A percentile compares a stretch with the other conserved stretches of the same genome.
phyloP scores from a whole-genome alignment of 1,140 invertebrate genomes.

The Drosophila orena region DNA sequence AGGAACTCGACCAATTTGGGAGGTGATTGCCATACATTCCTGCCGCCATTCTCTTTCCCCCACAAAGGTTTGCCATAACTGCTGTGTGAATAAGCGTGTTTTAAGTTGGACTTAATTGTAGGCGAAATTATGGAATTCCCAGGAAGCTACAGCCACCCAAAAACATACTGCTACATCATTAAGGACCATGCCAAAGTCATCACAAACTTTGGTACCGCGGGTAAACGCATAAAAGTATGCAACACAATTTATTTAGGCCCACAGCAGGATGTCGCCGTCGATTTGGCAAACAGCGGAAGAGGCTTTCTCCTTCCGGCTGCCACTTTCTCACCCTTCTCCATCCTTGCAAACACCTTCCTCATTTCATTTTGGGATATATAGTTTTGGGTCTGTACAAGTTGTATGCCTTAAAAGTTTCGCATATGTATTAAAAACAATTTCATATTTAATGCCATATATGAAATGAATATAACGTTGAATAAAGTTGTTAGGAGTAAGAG shows the following conservation, averaged over 20 bases:
- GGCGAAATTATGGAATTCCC: conserved; percentile 7
- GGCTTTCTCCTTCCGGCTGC: conserved; percentile 6
- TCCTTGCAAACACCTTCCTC: neutral
- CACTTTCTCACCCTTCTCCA: neutral
- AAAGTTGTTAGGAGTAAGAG: too few relatives aligned
- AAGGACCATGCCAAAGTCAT: conserved; percentile 53
- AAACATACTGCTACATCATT: conserved; percentile 47
- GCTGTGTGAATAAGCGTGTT: neutral
- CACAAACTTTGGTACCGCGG: conserved; percentile 15
- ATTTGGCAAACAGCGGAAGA: conserved; percentile 66
- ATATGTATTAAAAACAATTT: too few relatives aligned
- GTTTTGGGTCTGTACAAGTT: too few relatives aligned
- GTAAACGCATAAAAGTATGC: conserved; percentile 65
- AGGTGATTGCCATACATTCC: conserved; percentile 17
- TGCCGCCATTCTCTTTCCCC: neutral
- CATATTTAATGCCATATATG: neutral
- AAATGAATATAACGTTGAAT: too few relatives aligned
- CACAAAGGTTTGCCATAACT: neutral
- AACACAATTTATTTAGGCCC: conserved; percentile 71
- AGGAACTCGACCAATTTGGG: conserved; percentile 2
- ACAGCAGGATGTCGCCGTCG: conserved; percentile 63
- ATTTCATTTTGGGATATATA: neutral
- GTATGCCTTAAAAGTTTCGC: too few relatives aligned
- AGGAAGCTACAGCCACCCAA: neutral
- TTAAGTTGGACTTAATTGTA: conserved; percentile 43